phyloP scores from a whole-genome alignment of 2,797 vertebrate species.

The Sphenodon punctatus region DNA sequence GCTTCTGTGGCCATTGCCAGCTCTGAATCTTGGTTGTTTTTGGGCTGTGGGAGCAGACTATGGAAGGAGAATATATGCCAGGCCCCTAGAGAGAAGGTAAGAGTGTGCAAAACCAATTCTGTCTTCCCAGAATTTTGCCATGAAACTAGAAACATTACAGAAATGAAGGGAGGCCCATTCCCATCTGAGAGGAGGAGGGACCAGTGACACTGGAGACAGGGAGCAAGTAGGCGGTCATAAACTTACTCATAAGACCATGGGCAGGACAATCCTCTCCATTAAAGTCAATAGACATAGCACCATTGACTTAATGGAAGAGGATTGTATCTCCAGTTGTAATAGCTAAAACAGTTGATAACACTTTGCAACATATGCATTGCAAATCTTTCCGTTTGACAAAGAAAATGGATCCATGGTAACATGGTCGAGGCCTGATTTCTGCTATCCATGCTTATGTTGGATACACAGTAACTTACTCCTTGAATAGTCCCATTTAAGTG shows the following conservation, averaged over 20 bases:
- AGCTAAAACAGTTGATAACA: no score
- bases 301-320: no score
- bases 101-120: background rate
- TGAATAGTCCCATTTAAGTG: background rate
- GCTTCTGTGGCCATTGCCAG: background rate
- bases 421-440: background rate
- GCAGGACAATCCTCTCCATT: no score
- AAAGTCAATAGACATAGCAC: no score
- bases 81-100: background rate
- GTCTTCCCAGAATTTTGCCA: background rate
- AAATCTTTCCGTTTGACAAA: no score
- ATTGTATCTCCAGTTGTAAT: no score
- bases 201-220: background rate
- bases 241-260: background rate
- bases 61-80: background rate
- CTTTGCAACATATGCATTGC: no score
- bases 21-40: background rate
- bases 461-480: accelerated
- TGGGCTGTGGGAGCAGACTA: background rate
- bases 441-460: background rate
- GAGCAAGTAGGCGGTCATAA: background rate
- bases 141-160: background rate
- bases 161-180: background rate
- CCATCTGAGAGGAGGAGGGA: background rate
- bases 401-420: background rate